Evolutionary conservation across 2,888 invertebrate species (phyloP).

Genomic region (Acleris cristana): DNA sequence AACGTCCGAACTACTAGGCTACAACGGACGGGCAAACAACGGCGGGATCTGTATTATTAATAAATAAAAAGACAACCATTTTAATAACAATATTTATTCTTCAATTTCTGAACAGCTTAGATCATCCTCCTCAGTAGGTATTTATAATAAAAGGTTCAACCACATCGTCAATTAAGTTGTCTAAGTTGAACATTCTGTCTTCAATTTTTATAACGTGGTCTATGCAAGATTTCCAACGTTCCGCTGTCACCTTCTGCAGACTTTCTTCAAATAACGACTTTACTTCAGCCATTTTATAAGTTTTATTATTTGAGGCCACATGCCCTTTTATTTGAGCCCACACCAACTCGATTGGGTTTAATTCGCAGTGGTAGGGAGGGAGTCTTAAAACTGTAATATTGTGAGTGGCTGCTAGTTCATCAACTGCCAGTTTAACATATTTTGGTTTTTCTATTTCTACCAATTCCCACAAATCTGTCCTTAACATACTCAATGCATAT

Average conservation of each 20-base stretch:
- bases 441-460: constrained; percentile 12
- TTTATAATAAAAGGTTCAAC: constrained; percentile 13
- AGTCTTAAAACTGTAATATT: constrained; percentile 31
- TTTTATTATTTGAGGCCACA: constrained; percentile 21
- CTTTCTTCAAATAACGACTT: constrained; percentile 12
- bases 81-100: constrained; percentile 10
- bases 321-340: constrained; percentile 34
- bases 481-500: not conserved
- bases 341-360: too few species aligned
- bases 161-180: constrained; percentile 10
- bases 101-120: constrained; percentile 10
- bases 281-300: constrained; percentile 28
- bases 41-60: not conserved
- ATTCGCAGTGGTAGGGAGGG: too few species aligned
- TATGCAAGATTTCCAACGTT: constrained; percentile 23
- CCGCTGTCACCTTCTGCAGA: constrained; percentile 7
- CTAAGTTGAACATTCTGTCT: constrained; percentile 13
- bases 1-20: constrained; percentile 9
- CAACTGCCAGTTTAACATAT: constrained; percentile 14
- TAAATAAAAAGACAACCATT: constrained; percentile 6
- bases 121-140: constrained; percentile 7
- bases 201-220: constrained; percentile 23
- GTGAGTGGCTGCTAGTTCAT: constrained; percentile 9
- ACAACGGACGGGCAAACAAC: constrained; percentile 3
- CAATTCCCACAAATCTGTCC: constrained; percentile 1